Conservation (phyloP, 2,797 vertebrate genomes). For the Microcaecilia unicolor region DNA sequence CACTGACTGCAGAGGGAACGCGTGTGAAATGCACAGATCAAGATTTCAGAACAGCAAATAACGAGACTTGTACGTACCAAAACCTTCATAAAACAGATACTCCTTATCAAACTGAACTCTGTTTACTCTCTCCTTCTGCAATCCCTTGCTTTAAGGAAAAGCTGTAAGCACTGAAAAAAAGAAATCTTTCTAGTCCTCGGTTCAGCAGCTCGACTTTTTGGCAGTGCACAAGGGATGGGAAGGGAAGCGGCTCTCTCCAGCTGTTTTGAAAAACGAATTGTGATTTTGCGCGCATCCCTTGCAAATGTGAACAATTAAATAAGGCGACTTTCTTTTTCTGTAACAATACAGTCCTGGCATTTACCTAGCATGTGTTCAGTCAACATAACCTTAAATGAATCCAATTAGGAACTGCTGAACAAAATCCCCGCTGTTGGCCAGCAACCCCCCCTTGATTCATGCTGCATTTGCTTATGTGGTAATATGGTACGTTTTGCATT, state of each 20-base stretch:
- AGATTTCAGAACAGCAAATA: too few relatives aligned
- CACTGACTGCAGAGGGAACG: not conserved
- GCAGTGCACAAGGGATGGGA: not conserved
- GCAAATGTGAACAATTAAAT: not conserved
- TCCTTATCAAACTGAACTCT: too few relatives aligned
- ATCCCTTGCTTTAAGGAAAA: not conserved
- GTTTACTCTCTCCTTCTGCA: not conserved
- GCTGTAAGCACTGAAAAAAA: not conserved
- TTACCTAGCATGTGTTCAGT: too few relatives aligned
- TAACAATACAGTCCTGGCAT: too few relatives aligned
- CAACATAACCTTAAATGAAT: too few relatives aligned
- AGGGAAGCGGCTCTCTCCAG: conserved; percentile 1
- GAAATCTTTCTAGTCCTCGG: fast-evolving
- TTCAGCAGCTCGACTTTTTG: not conserved
- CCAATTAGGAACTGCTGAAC: too few relatives aligned
- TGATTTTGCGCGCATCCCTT: not conserved
- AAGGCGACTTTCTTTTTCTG: too few relatives aligned
- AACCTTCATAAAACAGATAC: too few relatives aligned
- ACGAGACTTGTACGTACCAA: not conserved
- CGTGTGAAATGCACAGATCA: not conserved
- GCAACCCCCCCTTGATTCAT: too few relatives aligned
- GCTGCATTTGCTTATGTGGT: too few relatives aligned
- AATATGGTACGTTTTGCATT: too few relatives aligned
- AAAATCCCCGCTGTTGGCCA: too few relatives aligned
- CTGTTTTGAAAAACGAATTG: not conserved